Base-by-base conservation (phyloP, 2,888 invertebrate species). In the Agriopis aurantiaria region DNA sequence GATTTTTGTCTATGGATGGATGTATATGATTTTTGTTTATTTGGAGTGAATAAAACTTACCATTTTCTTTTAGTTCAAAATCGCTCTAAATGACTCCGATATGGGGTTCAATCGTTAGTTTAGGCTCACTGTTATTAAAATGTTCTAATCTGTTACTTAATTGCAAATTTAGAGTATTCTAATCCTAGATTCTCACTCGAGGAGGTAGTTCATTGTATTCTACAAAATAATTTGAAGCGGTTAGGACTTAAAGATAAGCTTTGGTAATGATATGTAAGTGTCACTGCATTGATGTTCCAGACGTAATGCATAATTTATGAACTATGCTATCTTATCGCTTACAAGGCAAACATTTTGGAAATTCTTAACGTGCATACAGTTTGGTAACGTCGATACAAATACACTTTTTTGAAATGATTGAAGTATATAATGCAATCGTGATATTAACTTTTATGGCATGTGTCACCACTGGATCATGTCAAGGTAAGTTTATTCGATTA, bases 291-390 rank as follows among this genome's bases (percentile, higher is more conserved):
- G 48, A 14, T 65, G 65, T 65, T 57, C 45, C 14, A 43, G 12
- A 5, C n/a, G 7, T 48, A 49, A 66, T 71, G 51, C 49, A 64
- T 71, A 49, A 66, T 63, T 58, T n/a, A 67, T 60, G 45, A 56
- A 43, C 48, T 53, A 43, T 5, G 9, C 0, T 57, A 52, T 52
- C 65, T 65, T 69, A 69, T 69, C 69, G 5, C 23, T 0, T 46
- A 46, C 49, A 53, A 23, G 23, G 45, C 33, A 7, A 43, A 58
- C 10, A 33, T 33, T 33, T 33, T 5, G 14, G 43, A 10, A 33
- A 11, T 45, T 45, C 3, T 3, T 9, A 56, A 52, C 45, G 48
- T 58, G 17, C 52, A 69, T 65, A 65, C 69, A 14, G 4, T 40
- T 52, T 57, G 51, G 45, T 51, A 41, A 33, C 23, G 33, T n/a